Evolutionary conservation across 2,888 invertebrate genomes (phyloP).

Genomic region (Caenorhabditis virilis): DNA sequence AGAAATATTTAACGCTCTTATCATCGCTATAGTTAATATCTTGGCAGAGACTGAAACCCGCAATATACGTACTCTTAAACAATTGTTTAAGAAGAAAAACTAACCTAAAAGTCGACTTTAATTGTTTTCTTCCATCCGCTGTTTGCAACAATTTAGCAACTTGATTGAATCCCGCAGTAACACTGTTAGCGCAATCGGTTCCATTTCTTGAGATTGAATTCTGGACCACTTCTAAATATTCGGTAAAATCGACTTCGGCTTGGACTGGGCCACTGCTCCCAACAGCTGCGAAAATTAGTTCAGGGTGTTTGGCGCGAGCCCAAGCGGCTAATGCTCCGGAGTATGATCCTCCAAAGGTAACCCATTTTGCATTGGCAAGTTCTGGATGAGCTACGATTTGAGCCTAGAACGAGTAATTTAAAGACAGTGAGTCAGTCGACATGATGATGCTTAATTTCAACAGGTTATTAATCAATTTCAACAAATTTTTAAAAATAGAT

Average conservation of each 20-base stretch:
- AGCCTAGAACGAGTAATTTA: conserved; percentile 3
- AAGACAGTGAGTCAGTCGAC: too few species aligned
- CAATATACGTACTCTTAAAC: too few species aligned
- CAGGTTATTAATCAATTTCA: too few species aligned
- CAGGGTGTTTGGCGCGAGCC: conserved; percentile 83
- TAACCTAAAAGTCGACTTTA: conserved; percentile 48
- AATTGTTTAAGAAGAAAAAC: conserved; percentile 8
- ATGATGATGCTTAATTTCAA: too few species aligned
- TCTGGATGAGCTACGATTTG: conserved; percentile 32
- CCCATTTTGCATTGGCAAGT: conserved; percentile 76
- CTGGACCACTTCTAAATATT: conserved; percentile 83
- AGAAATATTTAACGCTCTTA: conserved; percentile 75
- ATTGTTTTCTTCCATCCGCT: conserved; percentile 37
- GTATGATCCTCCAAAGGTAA: conserved; percentile 75
- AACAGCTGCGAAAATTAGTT: conserved; percentile 81
- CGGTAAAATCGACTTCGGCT: conserved; percentile 83
- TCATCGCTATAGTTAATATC: conserved; percentile 32
- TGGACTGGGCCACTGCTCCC: conserved; percentile 87
- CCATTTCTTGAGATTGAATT: conserved; percentile 76
- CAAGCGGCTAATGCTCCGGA: conserved; percentile 84
- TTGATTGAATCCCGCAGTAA: conserved; percentile 47
- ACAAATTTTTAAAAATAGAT: too few species aligned
- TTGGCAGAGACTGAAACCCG: conserved; percentile 43
- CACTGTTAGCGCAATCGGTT: conserved; percentile 44
- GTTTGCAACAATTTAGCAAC: conserved; percentile 48